phyloP scores from a whole-genome alignment of 2,113 vertebrate genomes.

The Martes martes region DNA sequence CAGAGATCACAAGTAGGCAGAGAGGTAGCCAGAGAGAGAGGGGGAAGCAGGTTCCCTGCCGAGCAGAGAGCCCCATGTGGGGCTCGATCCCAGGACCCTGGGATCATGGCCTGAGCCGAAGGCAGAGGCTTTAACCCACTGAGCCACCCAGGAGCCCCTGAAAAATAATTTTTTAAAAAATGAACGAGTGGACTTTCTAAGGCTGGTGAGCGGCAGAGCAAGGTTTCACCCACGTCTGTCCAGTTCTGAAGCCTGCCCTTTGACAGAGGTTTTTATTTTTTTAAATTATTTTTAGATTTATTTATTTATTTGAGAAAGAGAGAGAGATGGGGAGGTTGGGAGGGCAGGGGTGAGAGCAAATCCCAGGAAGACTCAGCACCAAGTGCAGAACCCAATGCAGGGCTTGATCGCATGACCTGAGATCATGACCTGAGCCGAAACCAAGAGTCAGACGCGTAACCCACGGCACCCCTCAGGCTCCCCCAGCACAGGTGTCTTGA shows the following conservation, averaged over 20 bases:
- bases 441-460: not conserved
- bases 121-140: no score
- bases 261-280: not conserved
- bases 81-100: no score
- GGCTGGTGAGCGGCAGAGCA: not conserved
- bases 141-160: not conserved
- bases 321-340: not conserved
- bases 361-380: not conserved
- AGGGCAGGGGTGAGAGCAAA: not conserved
- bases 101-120: no score
- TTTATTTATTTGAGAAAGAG: not conserved
- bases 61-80: no score
- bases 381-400: not conserved
- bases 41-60: no score
- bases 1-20: no score
- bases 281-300: not conserved
- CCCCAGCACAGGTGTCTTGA: not conserved
- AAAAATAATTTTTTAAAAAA: not conserved
- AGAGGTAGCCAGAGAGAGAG: no score
- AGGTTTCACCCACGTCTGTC: not conserved
- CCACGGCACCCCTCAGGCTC: not conserved
- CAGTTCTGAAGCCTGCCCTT: not conserved
- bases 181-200: not conserved
- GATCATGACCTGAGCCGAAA: not conserved
- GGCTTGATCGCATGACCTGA: not conserved